phyloP scores from a whole-genome alignment of 35 echinoderm and acorn worm genomes.

The Ophioderma brevispina region DNA sequence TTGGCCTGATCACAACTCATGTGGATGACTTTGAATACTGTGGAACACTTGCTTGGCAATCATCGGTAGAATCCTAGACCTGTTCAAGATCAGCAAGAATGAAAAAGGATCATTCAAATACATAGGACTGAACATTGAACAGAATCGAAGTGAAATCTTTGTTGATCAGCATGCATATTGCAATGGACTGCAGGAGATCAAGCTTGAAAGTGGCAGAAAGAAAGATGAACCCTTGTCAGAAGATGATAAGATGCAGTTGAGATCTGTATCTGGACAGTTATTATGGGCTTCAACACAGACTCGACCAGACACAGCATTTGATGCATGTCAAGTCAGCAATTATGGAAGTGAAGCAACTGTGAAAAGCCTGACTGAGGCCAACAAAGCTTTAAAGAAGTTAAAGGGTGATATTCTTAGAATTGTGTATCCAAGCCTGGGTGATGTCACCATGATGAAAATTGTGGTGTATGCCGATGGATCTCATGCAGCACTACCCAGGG shows the following conservation, averaged over 20 bases:
- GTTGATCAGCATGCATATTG: neutral
- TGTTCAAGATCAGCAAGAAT: neutral
- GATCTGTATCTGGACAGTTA: neutral
- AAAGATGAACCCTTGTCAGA: neutral
- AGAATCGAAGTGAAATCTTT: neutral
- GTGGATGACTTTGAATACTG: neutral
- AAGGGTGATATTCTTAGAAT: neutral
- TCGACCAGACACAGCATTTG: neutral
- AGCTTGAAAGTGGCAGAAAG: neutral
- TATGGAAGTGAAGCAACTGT: neutral
- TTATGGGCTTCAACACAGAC: neutral
- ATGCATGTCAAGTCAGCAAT: neutral
- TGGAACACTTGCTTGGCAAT: neutral
- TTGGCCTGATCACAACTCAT: neutral
- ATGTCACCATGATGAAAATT: neutral
- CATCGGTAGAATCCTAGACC: neutral
- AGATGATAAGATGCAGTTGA: neutral
- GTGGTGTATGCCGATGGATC: neutral
- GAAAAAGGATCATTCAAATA: neutral
- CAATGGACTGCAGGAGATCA: neutral
- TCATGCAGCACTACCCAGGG: neutral
- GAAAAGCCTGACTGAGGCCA: neutral
- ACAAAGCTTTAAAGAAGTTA: neutral
- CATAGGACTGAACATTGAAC: neutral
- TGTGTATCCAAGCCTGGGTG: neutral